Evolutionary conservation across 2,888 invertebrate genomes (phyloP), one percentile per base, ranked within the genome.

Genomic region (Leucoptera coffeella): DNA sequence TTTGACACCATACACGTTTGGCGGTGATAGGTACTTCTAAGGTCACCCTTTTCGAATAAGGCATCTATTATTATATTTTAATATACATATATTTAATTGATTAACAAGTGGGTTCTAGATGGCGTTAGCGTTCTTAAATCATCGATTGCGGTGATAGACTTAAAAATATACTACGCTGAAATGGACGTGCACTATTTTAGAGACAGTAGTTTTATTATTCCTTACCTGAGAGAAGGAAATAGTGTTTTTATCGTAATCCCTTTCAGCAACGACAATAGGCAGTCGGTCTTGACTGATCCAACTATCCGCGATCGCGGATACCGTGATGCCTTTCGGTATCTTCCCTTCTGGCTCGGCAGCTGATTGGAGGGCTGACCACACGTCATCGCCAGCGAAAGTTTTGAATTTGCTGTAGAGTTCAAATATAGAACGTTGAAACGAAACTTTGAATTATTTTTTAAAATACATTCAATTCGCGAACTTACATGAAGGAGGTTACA

Each of bases 231-330:
- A 67, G 12, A 87, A 45, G 26, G 54, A 60, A 9, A 81, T 79
- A 1, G 77, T 71, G 26, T 77, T 77, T 21, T 65, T 69, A 1
- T 72, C 53, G 45, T 85, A 85, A 46, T 85, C 74, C 35, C 88
- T 76, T 9, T 62, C 65, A 6, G 85, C 80, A 22, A 75, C 80
- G 15, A 90, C 65, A 2, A 88, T 74, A 1, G 90, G 91, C 21
- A 88, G 61, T 15, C 89, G 73, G 40, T 86, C 85, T 47, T 87
- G 83, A 9, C 80, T 77, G 11, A 88, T 84, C 92, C 91, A 93
- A 9, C 85, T 82, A 19, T 76, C 77, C 2, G 86, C 87, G 17
- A 92, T 82, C 22, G 78, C 76, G 29, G 78, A 78, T 23, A 81
- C 59, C 22, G 77, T 72, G 2, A 86, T 50, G 13, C 53, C 55